Percentiles rank a stretch among this genome's conserved stretches.
phyloP scores from a whole-genome alignment of 35 echinoderm and acorn worm genomes.

The Diadema setosum region DNA sequence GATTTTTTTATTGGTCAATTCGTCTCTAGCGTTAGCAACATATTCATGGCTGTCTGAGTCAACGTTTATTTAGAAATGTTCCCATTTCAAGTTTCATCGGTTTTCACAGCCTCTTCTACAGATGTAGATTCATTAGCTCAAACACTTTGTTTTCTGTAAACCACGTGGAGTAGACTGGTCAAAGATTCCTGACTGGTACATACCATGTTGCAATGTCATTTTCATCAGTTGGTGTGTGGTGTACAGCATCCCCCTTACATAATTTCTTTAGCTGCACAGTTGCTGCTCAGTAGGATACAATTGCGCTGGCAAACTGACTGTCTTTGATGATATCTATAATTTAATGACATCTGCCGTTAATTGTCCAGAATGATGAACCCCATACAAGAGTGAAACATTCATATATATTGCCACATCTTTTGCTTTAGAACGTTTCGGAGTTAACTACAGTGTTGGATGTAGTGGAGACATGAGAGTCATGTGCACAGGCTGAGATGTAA shows the following conservation, averaged over 20 bases:
- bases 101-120: slow-evolving; percentile 25
- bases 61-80: slow-evolving; percentile 8
- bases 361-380: too few relatives aligned
- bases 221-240: slow-evolving; percentile 2
- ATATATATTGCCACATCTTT: too few relatives aligned
- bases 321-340: background rate
- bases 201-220: background rate
- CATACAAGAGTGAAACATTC: too few relatives aligned
- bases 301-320: background rate
- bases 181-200: slow-evolving; percentile 41
- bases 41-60: background rate
- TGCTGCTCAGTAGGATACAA: background rate
- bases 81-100: background rate
- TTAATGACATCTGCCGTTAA: too few relatives aligned
- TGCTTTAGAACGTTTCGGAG: too few relatives aligned
- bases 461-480: too few relatives aligned
- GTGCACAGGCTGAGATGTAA: too few relatives aligned
- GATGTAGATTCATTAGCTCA: slow-evolving; percentile 16
- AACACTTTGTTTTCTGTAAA: slow-evolving; percentile 17
- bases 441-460: too few relatives aligned
- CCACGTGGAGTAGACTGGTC: background rate
- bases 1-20: slow-evolving; percentile 26
- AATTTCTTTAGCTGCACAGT: slow-evolving; percentile 10
- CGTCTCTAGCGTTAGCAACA: background rate
- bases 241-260: background rate